phyloP scores from a whole-genome alignment of 2,888 invertebrate species.

The Diarsia dahlii region DNA sequence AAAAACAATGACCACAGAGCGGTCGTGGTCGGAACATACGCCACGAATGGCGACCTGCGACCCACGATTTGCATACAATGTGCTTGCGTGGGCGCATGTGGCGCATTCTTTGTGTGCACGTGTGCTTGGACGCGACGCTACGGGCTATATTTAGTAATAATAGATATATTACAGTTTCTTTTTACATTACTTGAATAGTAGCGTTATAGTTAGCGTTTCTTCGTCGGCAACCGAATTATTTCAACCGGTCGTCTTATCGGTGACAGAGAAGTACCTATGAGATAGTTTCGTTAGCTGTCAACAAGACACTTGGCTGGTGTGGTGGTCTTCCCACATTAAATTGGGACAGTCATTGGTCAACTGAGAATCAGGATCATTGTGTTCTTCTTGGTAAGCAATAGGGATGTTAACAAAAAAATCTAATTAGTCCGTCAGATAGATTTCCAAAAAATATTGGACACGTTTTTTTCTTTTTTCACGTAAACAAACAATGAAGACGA shows the following conservation, averaged over 20 bases:
- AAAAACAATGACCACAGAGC: constrained; percentile 63
- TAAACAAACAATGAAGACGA: no score
- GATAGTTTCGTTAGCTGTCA: constrained; percentile 46
- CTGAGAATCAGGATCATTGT: not conserved
- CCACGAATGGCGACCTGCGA: constrained; percentile 86
- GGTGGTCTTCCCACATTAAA: constrained; percentile 1
- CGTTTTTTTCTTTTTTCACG: no score
- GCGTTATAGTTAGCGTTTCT: constrained; percentile 22
- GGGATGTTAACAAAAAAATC: no score
- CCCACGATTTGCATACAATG: constrained; percentile 90
- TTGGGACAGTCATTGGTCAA: not conserved
- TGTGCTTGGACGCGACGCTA: constrained; percentile 68
- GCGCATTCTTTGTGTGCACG: constrained; percentile 78
- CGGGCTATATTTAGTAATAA: constrained; percentile 61
- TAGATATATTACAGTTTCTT: constrained; percentile 50
- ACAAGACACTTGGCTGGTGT: constrained; percentile 17
- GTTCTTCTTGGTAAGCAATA: not conserved
- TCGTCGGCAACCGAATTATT: constrained; percentile 44
- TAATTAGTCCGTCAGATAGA: no score
- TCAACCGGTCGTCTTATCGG: constrained; percentile 7
- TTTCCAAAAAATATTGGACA: no score
- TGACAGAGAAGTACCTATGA: constrained; percentile 60
- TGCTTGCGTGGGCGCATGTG: constrained; percentile 83
- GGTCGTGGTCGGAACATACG: constrained; percentile 59
- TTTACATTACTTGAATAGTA: constrained; percentile 54